Evolutionary conservation across 2,888 invertebrate genomes (phyloP), one percentile per base, ranked within the genome.

Genomic region (Parnassius glacialis): DNA sequence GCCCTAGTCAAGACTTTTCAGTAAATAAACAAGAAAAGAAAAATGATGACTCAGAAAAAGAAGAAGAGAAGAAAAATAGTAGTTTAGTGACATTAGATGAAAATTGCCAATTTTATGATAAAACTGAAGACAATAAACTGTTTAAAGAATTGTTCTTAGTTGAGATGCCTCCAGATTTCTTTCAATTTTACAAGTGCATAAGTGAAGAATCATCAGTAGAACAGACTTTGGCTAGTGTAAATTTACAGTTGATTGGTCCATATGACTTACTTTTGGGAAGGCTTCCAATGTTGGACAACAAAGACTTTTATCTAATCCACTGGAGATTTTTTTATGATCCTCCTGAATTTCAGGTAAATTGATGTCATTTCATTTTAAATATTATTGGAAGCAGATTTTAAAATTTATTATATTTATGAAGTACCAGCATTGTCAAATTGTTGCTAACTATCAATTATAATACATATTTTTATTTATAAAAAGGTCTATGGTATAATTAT

Each of bases 321-420:
- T 98, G 97, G 96, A 93, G 99, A 71, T 98, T 96, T 85, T 97
- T 94, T 80, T 97, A 95, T 83, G 99, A 99, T 90, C 97, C 98
- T 10, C 98, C 99, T 10, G 98, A 99, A 85, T 96, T 98, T 83
- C 96, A 97, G 88, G 94, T 94, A 80, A 9, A 47, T 47, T 34
- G 34, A 34, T 34, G 34, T 34, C 34, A 34, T 34, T 34, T 12
- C 25, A 10, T 50, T 10, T n/a, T 13, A 16, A 13, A 50, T 34
- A 34, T 7, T 34, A 34, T 7, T 34, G 34, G 34, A 34, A 34
- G 34, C 7, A 34, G 7, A 34, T 34, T 34, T 34, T 34, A 34
- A 34, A 3, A 25, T 25, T 25, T 25, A 69, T 66, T 68, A n/a
- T 13, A 10, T 52, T 57, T 34, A 7, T 34, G 34, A 34, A 34